A percentile compares a stretch with the other conserved stretches of the same genome.
These are phyloP conservation scores for Oreortyx pictus DNA, from an alignment of 2,797 vertebrate genomes.

Conservation along the genomic window DNA sequence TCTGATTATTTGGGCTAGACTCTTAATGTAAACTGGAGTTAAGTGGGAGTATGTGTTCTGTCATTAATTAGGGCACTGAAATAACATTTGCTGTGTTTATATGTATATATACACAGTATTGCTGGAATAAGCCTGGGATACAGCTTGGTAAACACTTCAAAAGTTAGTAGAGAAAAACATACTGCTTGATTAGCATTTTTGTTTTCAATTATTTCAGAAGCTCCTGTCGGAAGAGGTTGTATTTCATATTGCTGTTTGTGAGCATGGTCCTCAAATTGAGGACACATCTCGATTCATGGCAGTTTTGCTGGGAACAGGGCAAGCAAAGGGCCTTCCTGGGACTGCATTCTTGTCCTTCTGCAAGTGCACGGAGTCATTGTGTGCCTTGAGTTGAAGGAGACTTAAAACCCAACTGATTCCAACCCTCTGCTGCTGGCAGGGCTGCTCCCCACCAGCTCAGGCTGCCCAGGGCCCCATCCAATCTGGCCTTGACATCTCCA, in stretches of 20 bases:
- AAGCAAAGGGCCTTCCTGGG: neutral
- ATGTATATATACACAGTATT: neutral
- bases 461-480: neutral
- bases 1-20: constrained; percentile 34
- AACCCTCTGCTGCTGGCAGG: neutral
- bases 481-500: neutral
- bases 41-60: constrained; percentile 13
- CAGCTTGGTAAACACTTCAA: neutral
- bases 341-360: constrained; percentile 7
- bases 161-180: neutral
- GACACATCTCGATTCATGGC: neutral
- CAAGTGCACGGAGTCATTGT: neutral
- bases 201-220: neutral
- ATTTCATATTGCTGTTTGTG: neutral
- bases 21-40: constrained; percentile 12
- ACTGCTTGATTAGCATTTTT: neutral
- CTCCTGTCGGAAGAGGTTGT: neutral
- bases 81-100: neutral
- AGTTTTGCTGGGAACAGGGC: neutral
- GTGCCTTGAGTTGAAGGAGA: neutral
- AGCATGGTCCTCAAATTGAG: rapidly evolving
- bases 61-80: neutral
- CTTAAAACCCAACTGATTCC: neutral
- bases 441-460: neutral
- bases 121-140: neutral